These are phyloP conservation scores for Neolamprologus longior DNA, from an alignment of 2,113 vertebrate species.

Conservation along the genomic window DNA sequence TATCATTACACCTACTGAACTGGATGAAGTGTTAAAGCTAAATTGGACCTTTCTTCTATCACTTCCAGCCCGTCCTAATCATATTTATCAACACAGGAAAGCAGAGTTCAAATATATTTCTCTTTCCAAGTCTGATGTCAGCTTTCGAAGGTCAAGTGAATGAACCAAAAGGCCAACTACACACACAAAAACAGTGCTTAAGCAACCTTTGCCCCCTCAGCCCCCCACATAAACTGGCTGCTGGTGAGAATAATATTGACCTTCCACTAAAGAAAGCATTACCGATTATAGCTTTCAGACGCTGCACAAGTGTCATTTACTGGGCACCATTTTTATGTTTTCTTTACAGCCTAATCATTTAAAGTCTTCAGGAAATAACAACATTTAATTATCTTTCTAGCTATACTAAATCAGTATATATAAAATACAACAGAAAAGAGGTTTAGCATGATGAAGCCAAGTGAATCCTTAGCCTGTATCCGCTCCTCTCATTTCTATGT, in stretches of 20 bases:
- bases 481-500: neutral
- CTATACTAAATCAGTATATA: neutral
- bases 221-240: constrained; percentile 3
- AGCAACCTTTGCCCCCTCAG: constrained; percentile 23
- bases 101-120: constrained; percentile 3
- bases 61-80: neutral
- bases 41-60: neutral
- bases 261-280: constrained; percentile 45
- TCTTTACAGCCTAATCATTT: neutral
- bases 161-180: constrained; percentile 6
- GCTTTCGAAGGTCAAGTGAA: constrained; percentile 29
- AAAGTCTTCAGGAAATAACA: neutral
- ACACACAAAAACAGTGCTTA: neutral
- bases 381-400: accelerated
- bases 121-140: constrained; percentile 4
- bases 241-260: constrained; percentile 58
- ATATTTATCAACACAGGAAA: neutral
- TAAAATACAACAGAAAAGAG: neutral
- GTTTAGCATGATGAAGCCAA: neutral
- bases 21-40: neutral
- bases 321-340: neutral
- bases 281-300: constrained; percentile 37
- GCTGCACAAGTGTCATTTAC: constrained; percentile 1
- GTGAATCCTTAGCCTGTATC: neutral
- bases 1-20: neutral